phyloP scores from a whole-genome alignment of 2,888 invertebrate species.

The Perizoma affinitatum region DNA sequence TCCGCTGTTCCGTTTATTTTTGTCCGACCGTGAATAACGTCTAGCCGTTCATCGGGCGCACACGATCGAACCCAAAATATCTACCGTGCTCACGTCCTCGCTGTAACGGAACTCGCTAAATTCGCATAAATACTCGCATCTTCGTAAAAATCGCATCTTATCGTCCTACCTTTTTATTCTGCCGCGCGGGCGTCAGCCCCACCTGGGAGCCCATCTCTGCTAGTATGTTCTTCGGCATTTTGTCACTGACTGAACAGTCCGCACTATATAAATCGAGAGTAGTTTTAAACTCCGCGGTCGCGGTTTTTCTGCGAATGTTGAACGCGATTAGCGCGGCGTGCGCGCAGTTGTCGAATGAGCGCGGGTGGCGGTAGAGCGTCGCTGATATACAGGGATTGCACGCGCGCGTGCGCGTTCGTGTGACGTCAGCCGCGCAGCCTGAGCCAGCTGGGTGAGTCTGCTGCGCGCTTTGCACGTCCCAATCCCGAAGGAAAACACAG shows the following conservation, averaged over 20 bases:
- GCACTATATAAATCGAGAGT: slow-evolving; percentile 38
- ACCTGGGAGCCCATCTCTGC: slow-evolving; percentile 81
- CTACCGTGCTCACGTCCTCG: slow-evolving; percentile 32
- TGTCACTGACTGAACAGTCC: slow-evolving; percentile 61
- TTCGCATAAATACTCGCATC: slow-evolving; percentile 22
- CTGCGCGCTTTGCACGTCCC: background rate
- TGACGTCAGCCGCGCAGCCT: slow-evolving; percentile 44
- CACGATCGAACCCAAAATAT: slow-evolving; percentile 57
- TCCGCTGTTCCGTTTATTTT: slow-evolving; percentile 75
- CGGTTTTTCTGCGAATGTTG: slow-evolving; percentile 46
- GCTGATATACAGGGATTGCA: slow-evolving; percentile 51
- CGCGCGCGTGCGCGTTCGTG: slow-evolving; percentile 50
- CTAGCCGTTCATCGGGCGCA: slow-evolving; percentile 62
- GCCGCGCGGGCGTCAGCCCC: slow-evolving; percentile 72
- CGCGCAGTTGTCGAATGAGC: slow-evolving; percentile 68
- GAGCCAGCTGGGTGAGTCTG: slow-evolving; percentile 22
- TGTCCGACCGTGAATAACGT: slow-evolving; percentile 68
- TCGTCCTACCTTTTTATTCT: slow-evolving; percentile 68
- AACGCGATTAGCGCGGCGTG: slow-evolving; percentile 65
- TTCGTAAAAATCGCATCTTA: slow-evolving; percentile 8
- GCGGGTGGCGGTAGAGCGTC: slow-evolving; percentile 54
- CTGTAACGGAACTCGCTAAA: slow-evolving; percentile 26
- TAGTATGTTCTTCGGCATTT: slow-evolving; percentile 77
- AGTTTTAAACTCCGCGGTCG: slow-evolving; percentile 49
- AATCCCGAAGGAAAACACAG: slow-evolving; percentile 21